Percentiles rank a stretch among this genome's conserved stretches.
These are phyloP conservation scores for Polymixis lichenea DNA, from an alignment of 2,888 invertebrate genomes.

Conservation along the genomic window DNA sequence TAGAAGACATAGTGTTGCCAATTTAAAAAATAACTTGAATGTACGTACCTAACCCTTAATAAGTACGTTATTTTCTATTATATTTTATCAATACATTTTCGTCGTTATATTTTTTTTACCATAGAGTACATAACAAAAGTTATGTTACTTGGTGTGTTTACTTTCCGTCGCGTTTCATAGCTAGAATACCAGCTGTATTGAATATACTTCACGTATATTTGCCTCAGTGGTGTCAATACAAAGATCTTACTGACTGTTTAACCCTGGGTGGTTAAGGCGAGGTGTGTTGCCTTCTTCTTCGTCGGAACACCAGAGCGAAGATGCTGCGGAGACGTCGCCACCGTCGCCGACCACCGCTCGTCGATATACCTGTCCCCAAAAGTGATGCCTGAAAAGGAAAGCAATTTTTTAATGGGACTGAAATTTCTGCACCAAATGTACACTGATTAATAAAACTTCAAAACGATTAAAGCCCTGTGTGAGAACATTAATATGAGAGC, in stretches of 20 bases:
- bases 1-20: conserved; percentile 47
- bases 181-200: conserved; percentile 33
- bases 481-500: background rate
- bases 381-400: conserved; percentile 84
- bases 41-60: conserved; percentile 44
- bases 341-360: conserved; percentile 92
- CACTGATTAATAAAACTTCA: background rate
- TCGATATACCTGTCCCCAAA: conserved; percentile 85
- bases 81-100: conserved; percentile 42
- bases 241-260: conserved; percentile 49
- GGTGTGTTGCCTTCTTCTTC: conserved; percentile 88
- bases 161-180: conserved; percentile 28
- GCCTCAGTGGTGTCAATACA: conserved; percentile 13
- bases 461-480: background rate
- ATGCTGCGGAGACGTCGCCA: conserved; percentile 96
- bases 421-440: background rate
- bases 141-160: conserved; percentile 41
- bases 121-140: conserved; percentile 56
- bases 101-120: conserved; percentile 22
- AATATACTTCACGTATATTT: conserved; percentile 27
- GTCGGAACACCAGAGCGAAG: conserved; percentile 95
- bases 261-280: conserved; percentile 71
- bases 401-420: background rate
- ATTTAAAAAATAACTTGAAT: conserved; percentile 44
- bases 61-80: conserved; percentile 55